Conservation (phyloP, 1,140 invertebrate species). For the silkworm (Bombyx mori) region DNA sequence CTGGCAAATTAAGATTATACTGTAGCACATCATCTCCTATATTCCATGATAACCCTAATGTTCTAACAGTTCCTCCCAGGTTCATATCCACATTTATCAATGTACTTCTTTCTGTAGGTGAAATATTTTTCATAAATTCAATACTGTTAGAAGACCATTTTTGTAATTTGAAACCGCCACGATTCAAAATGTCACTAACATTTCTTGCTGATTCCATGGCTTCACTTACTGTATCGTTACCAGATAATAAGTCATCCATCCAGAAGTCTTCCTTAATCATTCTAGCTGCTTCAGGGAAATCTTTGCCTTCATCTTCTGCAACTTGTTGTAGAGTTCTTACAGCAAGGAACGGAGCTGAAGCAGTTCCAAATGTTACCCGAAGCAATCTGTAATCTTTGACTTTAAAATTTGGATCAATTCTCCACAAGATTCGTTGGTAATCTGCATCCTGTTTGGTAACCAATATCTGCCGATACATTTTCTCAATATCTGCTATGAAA, state of each 20-base stretch:
- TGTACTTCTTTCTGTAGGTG: constrained; percentile 13
- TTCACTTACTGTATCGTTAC: not conserved
- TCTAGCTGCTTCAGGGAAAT: constrained; percentile 7
- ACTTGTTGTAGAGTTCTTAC: constrained; percentile 31
- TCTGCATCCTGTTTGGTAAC: constrained; percentile 26
- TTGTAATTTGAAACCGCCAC: constrained; percentile 25
- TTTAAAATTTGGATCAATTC: constrained; percentile 6
- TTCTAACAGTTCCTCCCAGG: constrained; percentile 26
- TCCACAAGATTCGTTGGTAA: constrained; percentile 48
- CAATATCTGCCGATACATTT: constrained; percentile 50
- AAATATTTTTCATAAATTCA: constrained; percentile 17
- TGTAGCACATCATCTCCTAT: too few species aligned
- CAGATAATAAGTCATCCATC: constrained; percentile 14
- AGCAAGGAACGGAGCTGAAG: constrained; percentile 22
- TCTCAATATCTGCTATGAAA: constrained; percentile 22
- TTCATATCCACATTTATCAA: constrained; percentile 21
- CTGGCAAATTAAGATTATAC: too few species aligned
- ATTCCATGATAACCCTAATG: constrained; percentile 44
- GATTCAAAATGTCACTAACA: constrained; percentile 9
- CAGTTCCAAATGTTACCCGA: constrained; percentile 35
- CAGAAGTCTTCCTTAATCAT: constrained; percentile 9
- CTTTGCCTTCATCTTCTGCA: constrained; percentile 21
- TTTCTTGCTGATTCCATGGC: constrained; percentile 6
- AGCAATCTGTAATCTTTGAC: constrained; percentile 21
- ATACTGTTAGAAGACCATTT: constrained; percentile 30